These are phyloP conservation scores for Elysia chlorotica DNA, from an alignment of 1,140 invertebrate species.

Conservation along the genomic window DNA sequence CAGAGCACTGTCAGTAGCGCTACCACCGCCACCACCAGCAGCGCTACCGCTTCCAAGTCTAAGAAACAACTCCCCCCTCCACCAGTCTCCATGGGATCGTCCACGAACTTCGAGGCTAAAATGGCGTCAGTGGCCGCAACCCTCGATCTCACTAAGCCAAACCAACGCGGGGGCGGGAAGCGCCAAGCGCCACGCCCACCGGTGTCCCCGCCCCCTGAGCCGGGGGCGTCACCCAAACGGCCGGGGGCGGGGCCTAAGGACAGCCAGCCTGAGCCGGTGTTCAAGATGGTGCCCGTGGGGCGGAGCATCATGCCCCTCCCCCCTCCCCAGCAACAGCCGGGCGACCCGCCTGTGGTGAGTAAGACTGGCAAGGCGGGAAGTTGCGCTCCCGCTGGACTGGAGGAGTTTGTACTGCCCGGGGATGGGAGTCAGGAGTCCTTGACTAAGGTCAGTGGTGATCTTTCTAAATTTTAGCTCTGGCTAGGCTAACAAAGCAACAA, in stretches of 20 bases:
- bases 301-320: slow-evolving; percentile 35
- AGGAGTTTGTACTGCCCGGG: slow-evolving; percentile 3
- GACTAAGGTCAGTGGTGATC: no score
- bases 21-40: no score
- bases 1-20: no score
- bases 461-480: no score
- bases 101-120: slow-evolving; percentile 44
- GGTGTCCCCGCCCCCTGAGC: slow-evolving; percentile 42
- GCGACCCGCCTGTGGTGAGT: no score
- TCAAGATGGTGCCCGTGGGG: slow-evolving; percentile 50
- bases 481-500: no score
- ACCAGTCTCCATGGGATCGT: no score
- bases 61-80: no score
- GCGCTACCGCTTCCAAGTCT: background rate
- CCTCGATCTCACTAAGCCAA: slow-evolving; percentile 36
- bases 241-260: background rate
- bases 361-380: no score
- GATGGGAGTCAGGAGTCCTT: background rate
- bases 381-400: slow-evolving; percentile 4
- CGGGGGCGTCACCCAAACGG: slow-evolving; percentile 21
- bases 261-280: slow-evolving; percentile 40
- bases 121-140: slow-evolving; percentile 47
- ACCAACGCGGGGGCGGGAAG: slow-evolving; percentile 40
- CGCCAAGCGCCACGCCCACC: slow-evolving; percentile 48
- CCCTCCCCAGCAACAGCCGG: slow-evolving; percentile 14